Evolutionary conservation across 2,888 invertebrate species (phyloP).

Genomic region (Rhagonycha lutea): DNA sequence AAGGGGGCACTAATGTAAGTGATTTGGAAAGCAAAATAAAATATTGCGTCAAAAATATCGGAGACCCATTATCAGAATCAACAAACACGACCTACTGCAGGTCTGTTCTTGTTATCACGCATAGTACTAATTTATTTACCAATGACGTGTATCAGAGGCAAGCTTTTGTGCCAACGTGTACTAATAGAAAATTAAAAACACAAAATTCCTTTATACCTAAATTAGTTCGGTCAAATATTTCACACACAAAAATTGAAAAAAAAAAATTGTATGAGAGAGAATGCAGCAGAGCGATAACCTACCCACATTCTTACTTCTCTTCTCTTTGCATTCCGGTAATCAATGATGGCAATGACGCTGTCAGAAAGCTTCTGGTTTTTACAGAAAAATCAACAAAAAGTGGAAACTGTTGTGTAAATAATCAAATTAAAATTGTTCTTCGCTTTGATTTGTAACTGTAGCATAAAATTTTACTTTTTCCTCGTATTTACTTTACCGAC

Average conservation of each 20-base stretch:
- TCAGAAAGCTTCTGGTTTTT: neutral
- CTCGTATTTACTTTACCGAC: neutral
- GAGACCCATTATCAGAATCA: slow-evolving; percentile 1
- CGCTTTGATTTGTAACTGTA: neutral
- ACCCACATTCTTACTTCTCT: neutral
- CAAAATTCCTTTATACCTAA: too few species aligned
- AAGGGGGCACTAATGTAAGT: too few species aligned
- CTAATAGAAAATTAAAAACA: neutral
- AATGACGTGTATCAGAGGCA: neutral
- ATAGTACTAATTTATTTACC: slow-evolving; percentile 2
- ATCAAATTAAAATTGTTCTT: neutral
- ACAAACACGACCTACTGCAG: slow-evolving; percentile 3
- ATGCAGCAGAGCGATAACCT: neutral
- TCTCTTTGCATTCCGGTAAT: neutral
- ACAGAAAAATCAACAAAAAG: neutral
- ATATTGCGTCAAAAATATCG: neutral
- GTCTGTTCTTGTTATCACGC: slow-evolving; percentile 2
- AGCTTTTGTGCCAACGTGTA: slow-evolving; percentile 2
- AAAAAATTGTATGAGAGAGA: neutral
- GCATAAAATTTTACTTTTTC: neutral
- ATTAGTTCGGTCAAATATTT: neutral
- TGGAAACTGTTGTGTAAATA: neutral
- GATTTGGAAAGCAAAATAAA: neutral
- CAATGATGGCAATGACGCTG: neutral
- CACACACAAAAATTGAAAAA: neutral